Evolutionary conservation across 2,888 invertebrate genomes (phyloP).

Genomic region (Meandrusa payeni): DNA sequence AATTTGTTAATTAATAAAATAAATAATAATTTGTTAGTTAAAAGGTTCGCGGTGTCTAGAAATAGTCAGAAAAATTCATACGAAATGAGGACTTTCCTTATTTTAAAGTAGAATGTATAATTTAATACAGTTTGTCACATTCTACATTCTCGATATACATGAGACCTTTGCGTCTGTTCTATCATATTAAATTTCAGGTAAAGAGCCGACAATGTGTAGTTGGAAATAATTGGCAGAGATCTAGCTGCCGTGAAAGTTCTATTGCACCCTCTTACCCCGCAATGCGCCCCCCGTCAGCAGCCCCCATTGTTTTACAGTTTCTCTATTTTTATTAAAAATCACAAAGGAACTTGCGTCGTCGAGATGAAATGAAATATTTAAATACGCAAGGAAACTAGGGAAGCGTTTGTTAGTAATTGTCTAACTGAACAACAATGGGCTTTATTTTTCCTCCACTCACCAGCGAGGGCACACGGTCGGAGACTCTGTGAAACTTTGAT

Average conservation of each 20-base stretch:
- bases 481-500: too few species aligned
- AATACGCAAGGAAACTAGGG: not conserved
- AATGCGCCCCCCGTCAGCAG: not conserved
- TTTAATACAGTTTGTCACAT: too few species aligned
- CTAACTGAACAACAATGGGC: not conserved
- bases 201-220: slow-evolving; percentile 11
- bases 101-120: too few species aligned
- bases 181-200: slow-evolving; percentile 1
- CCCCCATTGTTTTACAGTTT: not conserved
- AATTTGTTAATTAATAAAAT: too few species aligned
- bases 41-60: too few species aligned
- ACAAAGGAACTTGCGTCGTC: not conserved
- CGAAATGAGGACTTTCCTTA: too few species aligned
- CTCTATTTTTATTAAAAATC: not conserved
- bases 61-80: too few species aligned
- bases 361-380: not conserved
- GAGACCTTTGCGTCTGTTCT: too few species aligned
- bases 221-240: slow-evolving; percentile 16
- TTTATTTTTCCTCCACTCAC: too few species aligned
- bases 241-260: not conserved
- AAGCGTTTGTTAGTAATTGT: not conserved
- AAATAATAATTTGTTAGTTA: too few species aligned
- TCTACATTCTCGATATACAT: too few species aligned
- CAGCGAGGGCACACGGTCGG: too few species aligned
- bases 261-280: slow-evolving; percentile 4